Conservation (phyloP, 2,888 invertebrate species). For the Iselma pallidipennis region DNA sequence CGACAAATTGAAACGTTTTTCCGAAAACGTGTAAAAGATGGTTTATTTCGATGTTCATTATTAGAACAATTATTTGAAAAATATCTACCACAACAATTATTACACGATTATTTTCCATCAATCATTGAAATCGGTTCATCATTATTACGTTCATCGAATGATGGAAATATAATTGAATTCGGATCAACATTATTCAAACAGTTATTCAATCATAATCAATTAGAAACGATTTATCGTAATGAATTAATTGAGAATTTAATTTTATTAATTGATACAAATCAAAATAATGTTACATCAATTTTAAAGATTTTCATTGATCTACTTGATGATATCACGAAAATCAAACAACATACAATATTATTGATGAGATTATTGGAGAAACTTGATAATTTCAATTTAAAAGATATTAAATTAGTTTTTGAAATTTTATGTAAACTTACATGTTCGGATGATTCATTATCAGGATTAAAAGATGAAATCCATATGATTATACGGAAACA, state of each 20-base stretch:
- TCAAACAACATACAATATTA: constrained; percentile 64
- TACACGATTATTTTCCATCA: constrained; percentile 61
- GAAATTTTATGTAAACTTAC: constrained; percentile 77
- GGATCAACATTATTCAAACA: constrained; percentile 63
- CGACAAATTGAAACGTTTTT: constrained; percentile 65
- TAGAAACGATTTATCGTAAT: constrained; percentile 40
- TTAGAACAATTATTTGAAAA: constrained; percentile 62
- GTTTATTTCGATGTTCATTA: constrained; percentile 62
- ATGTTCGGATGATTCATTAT: constrained; percentile 58
- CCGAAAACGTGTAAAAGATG: constrained; percentile 65
- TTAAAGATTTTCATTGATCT: constrained; percentile 42
- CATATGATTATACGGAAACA: constrained; percentile 86
- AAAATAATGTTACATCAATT: constrained; percentile 38
- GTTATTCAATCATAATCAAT: constrained; percentile 52
- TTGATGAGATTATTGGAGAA: constrained; percentile 74
- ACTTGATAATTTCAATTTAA: constrained; percentile 71
- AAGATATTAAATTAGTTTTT: constrained; percentile 76
- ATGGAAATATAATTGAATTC: constrained; percentile 62
- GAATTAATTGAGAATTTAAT: constrained; percentile 48
- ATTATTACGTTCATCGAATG: constrained; percentile 58
- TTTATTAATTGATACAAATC: constrained; percentile 42
- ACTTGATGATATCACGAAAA: constrained; percentile 50
- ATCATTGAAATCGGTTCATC: constrained; percentile 63
- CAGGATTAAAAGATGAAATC: constrained; percentile 76
- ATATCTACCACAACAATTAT: constrained; percentile 54